Evolutionary conservation across 2,888 invertebrate species (phyloP).

Genomic region (Sinotaia quadrata): DNA sequence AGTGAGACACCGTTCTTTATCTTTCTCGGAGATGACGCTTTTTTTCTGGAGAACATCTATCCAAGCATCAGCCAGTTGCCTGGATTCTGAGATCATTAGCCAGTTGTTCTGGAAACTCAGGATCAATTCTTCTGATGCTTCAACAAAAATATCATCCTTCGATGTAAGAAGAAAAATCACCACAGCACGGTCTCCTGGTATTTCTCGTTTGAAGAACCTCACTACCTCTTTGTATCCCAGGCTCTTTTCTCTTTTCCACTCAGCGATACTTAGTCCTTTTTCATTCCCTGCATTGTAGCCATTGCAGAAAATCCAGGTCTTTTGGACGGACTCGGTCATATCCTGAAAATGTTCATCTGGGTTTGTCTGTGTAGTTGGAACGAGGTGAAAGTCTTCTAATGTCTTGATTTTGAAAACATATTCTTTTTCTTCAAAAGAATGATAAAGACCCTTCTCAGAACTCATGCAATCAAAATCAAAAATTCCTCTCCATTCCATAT

Average conservation of each 20-base stretch:
- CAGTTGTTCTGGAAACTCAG: conserved; percentile 48
- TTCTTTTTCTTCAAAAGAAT: conserved; percentile 32
- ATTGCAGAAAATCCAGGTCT: conserved; percentile 54
- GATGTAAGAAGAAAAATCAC: conserved; percentile 51
- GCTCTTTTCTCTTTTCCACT: conserved; percentile 49
- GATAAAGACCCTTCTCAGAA: conserved; percentile 36
- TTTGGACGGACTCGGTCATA: not conserved
- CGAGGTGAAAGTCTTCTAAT: conserved; percentile 41
- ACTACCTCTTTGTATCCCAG: conserved; percentile 49
- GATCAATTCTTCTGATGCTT: conserved; percentile 49
- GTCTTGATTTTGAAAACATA: conserved; percentile 38
- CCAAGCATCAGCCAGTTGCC: conserved; percentile 43
- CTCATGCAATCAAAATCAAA: conserved; percentile 45
- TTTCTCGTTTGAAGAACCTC: conserved; percentile 38
- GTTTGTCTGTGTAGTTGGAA: not conserved
- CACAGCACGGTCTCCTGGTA: conserved; percentile 47
- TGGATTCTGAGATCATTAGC: conserved; percentile 46
- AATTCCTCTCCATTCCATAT: conserved; percentile 40
- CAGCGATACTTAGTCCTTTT: conserved; percentile 26
- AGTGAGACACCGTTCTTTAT: conserved; percentile 37
- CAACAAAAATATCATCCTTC: conserved; percentile 45
- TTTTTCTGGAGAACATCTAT: conserved; percentile 36
- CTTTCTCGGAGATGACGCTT: conserved; percentile 28
- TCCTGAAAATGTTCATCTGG: not conserved
- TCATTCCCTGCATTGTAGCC: conserved; percentile 42